Evolutionary conservation across 2,888 invertebrate genomes (phyloP), one percentile per base, ranked within the genome.

Genomic region (Arge pagana): DNA sequence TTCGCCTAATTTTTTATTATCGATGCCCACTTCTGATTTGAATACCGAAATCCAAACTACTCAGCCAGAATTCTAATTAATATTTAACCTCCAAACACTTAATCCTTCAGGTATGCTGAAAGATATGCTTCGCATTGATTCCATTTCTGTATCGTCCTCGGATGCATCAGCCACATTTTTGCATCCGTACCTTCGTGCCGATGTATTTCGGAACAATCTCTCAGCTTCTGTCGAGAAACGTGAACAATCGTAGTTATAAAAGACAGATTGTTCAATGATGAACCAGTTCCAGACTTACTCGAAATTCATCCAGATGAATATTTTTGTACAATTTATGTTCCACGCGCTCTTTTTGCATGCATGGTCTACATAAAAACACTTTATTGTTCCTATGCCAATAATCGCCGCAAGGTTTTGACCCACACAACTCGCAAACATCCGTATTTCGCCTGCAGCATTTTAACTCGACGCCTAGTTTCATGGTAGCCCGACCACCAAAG

Each of bases 351-450:
- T 72, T 72, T 26, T 59, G 56, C 78, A 79, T 79, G 54, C 81
- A 81, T 8, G 60, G 50, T 51, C 78, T 72, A 51, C 81, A 81
- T 30, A 81, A 65, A 56, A 77, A 80, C 16, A 65, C 59, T 55
- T 63, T 62, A 56, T 72, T 66, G 28, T 66, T 63, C 21, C 60
- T 58, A 33, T 80, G 79, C 81, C 81, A 81, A 58, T 80, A 81
- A 68, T 81, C 81, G 1, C 79, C 79, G 10, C 63, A 50, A 36
- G 79, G 79, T 31, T 71, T 62, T 56, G 66, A 60, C 2, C 68
- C 65, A 56, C 81, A 81, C 56, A 75, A 67, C 31, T 67, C 65
- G 55, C 81, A 81, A 23, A 59, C 52, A 56, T 81, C 79, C 10
- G 49, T 56, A 33, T 78, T 76, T 45, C 62, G 64, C 8, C 72